Evolutionary conservation across 1,140 invertebrate species (phyloP).

Genomic region (Brachionus rubens): DNA sequence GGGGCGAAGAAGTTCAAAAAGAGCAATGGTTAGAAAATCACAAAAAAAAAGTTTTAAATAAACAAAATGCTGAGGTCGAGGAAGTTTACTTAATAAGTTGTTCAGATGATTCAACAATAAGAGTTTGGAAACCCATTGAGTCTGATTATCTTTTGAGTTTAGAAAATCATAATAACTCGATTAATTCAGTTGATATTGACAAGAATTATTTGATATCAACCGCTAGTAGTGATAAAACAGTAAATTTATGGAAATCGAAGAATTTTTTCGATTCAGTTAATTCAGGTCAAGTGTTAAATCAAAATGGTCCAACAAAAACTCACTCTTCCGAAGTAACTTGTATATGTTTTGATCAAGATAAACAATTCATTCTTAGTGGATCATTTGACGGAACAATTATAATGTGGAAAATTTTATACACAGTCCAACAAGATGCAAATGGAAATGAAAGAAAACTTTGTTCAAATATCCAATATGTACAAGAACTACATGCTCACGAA

Average conservation of each 20-base stretch:
- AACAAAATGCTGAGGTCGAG: conserved; percentile 48
- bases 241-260: conserved; percentile 4
- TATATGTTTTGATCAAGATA: neutral
- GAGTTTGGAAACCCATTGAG: conserved; percentile 55
- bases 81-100: conserved; percentile 55
- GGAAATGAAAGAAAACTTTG: neutral
- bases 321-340: neutral
- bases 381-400: conserved; percentile 8
- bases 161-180: conserved; percentile 5
- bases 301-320: neutral
- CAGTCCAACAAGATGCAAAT: too few relatives aligned
- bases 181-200: conserved; percentile 4
- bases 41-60: neutral
- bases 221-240: conserved; percentile 7
- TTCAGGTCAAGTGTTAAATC: neutral
- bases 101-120: conserved; percentile 55
- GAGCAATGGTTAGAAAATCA: conserved; percentile 46
- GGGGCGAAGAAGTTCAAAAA: conserved; percentile 13
- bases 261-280: conserved; percentile 3
- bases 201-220: neutral
- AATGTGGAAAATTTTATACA: neutral
- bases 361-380: neutral
- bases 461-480: neutral
- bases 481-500: conserved; percentile 16
- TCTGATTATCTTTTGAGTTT: conserved; percentile 16